Base-by-base conservation (phyloP, 2,888 invertebrate species). In the Cyaniris semiargus region DNA sequence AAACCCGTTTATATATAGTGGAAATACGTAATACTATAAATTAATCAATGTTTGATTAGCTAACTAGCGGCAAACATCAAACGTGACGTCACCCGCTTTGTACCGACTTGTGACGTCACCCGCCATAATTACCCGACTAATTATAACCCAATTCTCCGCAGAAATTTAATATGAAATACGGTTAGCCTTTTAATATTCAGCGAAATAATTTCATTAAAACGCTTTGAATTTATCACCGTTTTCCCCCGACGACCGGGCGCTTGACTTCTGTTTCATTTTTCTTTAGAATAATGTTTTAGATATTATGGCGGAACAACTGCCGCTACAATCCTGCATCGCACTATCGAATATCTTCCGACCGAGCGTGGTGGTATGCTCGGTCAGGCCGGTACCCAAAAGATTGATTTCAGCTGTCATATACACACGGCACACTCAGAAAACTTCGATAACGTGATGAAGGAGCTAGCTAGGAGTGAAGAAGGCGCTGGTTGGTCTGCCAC, bases 1-100 rank as follows among this genome's bases (percentile, higher is more conserved):
- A 53, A 53, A 5, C 53, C 44, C 44, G 44, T 38, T 38, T 10
- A 44, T 13, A 10, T 44, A 44, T 13, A 44, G 44, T 10, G 7
- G 21, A n/a, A 58, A n/a, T 58, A 10, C 3, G 44, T 44, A 21
- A 58, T 58, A 58, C 21, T 58, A 21, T 21, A 21, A 10, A 66
- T 66, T 23, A 66, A 66, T 27, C 27, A 66, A 66, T 66, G 27
- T 66, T 66, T 23, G 4, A 23, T 10, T 6, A 60, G 13, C 5
- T 66, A 31, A 27, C 27, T 27, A 66, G 66, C 66, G 66, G 27
- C 18, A 18, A 66, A 66, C 66, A 66, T 66, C 66, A 66, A 18
- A 31, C 27, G 66, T 31, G 66, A 66, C 66, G 66, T 66, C 66
- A 66, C 13, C 21, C 66, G 66, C 66, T 66, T 66, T 66, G 66